These are phyloP conservation scores for Cercopithecus hamlyni DNA, from an alignment of 2,797 vertebrate species.

Conservation along the genomic window DNA sequence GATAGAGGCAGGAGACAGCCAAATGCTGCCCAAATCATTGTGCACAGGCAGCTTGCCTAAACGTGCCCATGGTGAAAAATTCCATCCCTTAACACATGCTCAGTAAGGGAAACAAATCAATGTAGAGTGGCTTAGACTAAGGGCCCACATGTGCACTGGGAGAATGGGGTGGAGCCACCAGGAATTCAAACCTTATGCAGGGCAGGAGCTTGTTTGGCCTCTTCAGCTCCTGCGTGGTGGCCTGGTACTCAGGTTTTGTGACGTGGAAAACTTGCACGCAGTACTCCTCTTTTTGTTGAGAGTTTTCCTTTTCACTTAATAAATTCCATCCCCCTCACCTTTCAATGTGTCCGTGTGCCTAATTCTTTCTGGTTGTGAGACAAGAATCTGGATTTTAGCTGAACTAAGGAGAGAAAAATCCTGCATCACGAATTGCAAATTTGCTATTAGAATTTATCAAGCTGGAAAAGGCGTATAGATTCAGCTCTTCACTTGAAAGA, in stretches of 20 bases:
- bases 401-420: background rate
- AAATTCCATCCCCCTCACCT: background rate
- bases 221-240: background rate
- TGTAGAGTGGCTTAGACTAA: background rate
- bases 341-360: background rate
- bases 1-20: background rate
- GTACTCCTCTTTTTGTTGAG: background rate
- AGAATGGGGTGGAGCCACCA: background rate
- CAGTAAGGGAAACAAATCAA: background rate
- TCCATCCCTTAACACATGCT: background rate
- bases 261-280: background rate
- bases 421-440: background rate
- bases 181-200: background rate
- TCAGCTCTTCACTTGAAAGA: background rate
- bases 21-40: background rate
- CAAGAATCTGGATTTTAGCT: background rate
- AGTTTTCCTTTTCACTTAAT: background rate
- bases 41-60: background rate
- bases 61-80: background rate
- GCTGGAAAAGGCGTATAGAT: background rate
- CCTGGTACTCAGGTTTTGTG: background rate
- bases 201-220: background rate
- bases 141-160: background rate
- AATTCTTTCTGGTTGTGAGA: background rate
- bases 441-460: background rate